phyloP scores from a whole-genome alignment of 1,140 invertebrate species.

The Lordiphosa stackelbergi region DNA sequence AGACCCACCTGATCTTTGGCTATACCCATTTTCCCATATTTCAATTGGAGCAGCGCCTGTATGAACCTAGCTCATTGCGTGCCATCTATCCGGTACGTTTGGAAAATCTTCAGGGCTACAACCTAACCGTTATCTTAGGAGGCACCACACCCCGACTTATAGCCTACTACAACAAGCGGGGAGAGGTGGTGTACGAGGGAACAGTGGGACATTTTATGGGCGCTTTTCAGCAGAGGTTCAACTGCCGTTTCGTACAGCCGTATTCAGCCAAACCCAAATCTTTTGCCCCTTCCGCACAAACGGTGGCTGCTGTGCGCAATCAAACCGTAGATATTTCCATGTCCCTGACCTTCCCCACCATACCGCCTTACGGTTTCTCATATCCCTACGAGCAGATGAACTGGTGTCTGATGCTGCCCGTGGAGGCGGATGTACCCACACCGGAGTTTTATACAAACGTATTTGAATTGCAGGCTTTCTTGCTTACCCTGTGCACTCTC shows the following conservation, averaged over 20 bases:
- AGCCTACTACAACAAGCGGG: slow-evolving; percentile 35
- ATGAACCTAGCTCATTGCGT: neutral
- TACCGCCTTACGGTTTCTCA: slow-evolving; percentile 27
- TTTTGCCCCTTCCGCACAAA: slow-evolving; percentile 35
- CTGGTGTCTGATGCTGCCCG: slow-evolving; percentile 61
- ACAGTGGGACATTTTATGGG: slow-evolving; percentile 58
- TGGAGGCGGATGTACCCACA: slow-evolving; percentile 58
- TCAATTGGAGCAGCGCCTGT: slow-evolving; percentile 29
- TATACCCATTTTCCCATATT: slow-evolving; percentile 56
- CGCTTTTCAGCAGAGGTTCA: slow-evolving; percentile 51
- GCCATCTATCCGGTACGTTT: slow-evolving; percentile 50
- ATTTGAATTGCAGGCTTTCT: slow-evolving; percentile 52
- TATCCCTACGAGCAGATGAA: slow-evolving; percentile 63
- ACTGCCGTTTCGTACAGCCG: slow-evolving; percentile 40
- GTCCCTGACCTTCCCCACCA: slow-evolving; percentile 44
- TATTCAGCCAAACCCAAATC: slow-evolving; percentile 13
- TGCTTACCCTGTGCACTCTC: slow-evolving; percentile 36
- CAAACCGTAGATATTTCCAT: slow-evolving; percentile 56
- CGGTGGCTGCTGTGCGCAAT: slow-evolving; percentile 50
- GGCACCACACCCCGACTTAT: slow-evolving; percentile 55
- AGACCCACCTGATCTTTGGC: slow-evolving; percentile 34
- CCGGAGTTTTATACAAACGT: slow-evolving; percentile 58
- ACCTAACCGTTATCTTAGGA: slow-evolving; percentile 43
- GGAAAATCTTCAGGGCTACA: slow-evolving; percentile 36
- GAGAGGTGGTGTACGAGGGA: slow-evolving; percentile 39